Evolutionary conservation across 2,888 invertebrate genomes (phyloP).

Genomic region (Drosophila hamatofila): DNA sequence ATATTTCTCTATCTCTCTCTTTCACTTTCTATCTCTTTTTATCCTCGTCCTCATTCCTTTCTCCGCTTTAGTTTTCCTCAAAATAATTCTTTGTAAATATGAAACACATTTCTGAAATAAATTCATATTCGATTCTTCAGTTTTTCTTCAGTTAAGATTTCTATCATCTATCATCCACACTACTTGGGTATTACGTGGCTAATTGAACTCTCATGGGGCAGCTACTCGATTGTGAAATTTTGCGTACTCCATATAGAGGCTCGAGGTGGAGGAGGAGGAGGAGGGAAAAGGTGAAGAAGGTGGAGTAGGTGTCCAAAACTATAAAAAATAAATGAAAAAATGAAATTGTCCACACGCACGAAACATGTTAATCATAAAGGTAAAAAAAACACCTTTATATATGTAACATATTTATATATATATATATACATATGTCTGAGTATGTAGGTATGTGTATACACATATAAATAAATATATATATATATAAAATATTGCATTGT

Average conservation of each 20-base stretch:
- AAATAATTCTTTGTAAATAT: neutral
- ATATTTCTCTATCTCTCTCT: too few relatives aligned
- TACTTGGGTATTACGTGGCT: neutral
- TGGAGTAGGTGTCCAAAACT: slow-evolving; percentile 1
- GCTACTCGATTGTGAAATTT: neutral
- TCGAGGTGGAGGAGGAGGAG: neutral
- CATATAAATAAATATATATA: slow-evolving; percentile 16
- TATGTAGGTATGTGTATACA: slow-evolving; percentile 3
- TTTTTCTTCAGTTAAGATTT: too few relatives aligned
- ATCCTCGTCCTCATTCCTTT: neutral
- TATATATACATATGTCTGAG: neutral
- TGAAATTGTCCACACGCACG: slow-evolving; percentile 55
- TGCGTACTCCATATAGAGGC: neutral
- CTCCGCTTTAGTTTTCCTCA: too few relatives aligned
- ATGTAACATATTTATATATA: neutral
- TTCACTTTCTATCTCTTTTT: too few relatives aligned
- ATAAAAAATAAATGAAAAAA: neutral
- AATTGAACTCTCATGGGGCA: neutral
- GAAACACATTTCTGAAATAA: neutral
- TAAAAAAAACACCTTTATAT: neutral
- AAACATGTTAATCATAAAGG: slow-evolving; percentile 59
- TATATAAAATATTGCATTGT: slow-evolving; percentile 30
- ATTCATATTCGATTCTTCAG: neutral
- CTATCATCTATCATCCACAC: neutral
- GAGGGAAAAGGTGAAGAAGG: neutral